These are phyloP conservation scores for Pelodiscus sinensis DNA, from an alignment of 2,113 vertebrate species.

Conservation along the genomic window DNA sequence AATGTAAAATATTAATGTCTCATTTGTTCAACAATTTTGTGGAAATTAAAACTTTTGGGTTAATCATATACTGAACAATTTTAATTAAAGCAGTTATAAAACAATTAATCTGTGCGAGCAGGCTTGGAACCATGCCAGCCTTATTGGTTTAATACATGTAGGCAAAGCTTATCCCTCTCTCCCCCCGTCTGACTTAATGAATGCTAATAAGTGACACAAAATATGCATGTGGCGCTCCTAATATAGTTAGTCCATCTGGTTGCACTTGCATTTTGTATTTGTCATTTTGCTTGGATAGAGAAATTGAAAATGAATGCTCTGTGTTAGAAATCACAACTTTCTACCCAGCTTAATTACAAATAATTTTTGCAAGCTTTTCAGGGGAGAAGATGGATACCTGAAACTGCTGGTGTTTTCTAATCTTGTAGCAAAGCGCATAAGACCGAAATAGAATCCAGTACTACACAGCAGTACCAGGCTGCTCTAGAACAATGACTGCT, in stretches of 20 bases:
- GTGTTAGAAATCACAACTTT: conserved; percentile 72
- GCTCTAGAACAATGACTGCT: background rate
- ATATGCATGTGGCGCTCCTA: conserved; percentile 80
- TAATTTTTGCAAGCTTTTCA: conserved; percentile 61
- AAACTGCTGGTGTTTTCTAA: background rate
- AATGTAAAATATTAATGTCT: conserved; percentile 88
- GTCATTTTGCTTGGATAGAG: conserved; percentile 80
- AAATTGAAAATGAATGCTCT: conserved; percentile 77
- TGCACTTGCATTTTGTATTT: conserved; percentile 80
- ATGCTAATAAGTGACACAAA: conserved; percentile 86
- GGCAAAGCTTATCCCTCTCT: conserved; percentile 81
- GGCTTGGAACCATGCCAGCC: conserved; percentile 79
- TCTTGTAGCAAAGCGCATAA: background rate
- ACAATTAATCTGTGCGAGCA: conserved; percentile 85
- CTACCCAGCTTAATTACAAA: conserved; percentile 71
- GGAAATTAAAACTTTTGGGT: conserved; percentile 88
- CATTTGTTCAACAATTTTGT: conserved; percentile 86
- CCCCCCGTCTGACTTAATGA: conserved; percentile 81
- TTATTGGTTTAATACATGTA: conserved; percentile 85
- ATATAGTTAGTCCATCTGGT: conserved; percentile 84
- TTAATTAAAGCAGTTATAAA: conserved; percentile 89
- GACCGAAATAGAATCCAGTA: background rate
- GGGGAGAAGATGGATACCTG: conserved; percentile 24
- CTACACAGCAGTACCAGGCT: background rate
- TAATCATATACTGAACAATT: conserved; percentile 86